Base-by-base conservation (phyloP, 2,113 vertebrate species). In the Sorex araneus region DNA sequence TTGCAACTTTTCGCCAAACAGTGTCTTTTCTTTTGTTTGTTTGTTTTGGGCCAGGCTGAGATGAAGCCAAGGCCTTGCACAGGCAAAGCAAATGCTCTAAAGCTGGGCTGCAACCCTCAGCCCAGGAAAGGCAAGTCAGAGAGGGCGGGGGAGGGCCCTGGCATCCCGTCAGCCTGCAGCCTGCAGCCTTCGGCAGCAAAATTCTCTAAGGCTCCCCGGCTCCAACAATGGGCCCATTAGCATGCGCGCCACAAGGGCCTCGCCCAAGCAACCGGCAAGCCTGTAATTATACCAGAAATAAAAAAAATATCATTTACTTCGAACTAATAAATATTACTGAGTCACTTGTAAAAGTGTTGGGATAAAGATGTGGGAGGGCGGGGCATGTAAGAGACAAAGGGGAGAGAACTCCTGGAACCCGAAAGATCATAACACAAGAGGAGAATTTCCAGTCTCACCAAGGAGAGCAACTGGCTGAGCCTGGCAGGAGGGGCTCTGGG, bases 321-420 rank as follows among this genome's bases (percentile, higher is more conserved):
- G 70, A 90, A 77, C 32, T 27, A 90, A 80, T 45, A 91, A 87
- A 89, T 83, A 50, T 16, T 78, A 74, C 81, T 92, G 81, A 90
- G 63, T 43, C 79, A 79, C 43, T 78, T 71, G 69, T 4, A 73
- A 60, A 75, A 81, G 71, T 34, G 54, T 36, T 77, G 83, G 70
- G 43, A 60, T 32, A 70, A 90, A 40, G 40, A 60, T 7, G 18
- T 2, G 57, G 57, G 54, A 15, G 54, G 54, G 54, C 15, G 57
- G 57, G 6, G 19, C 57, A 7, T 40, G 85, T 78, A 45, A 78
- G 86, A 36, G 47, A 79, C 78, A 81, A 36, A 92, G 60, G 19
- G 50, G 47, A 78, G 81, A 1, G 2, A 76, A 60, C 76, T 63
- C 86, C 43, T 18, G 36, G 43, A 84, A n/a, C 70, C 25, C 43